These are phyloP conservation scores for Sycon ciliatum DNA, from an alignment of 37 sponge, comb jelly and placozoan species.

Conservation along the genomic window DNA sequence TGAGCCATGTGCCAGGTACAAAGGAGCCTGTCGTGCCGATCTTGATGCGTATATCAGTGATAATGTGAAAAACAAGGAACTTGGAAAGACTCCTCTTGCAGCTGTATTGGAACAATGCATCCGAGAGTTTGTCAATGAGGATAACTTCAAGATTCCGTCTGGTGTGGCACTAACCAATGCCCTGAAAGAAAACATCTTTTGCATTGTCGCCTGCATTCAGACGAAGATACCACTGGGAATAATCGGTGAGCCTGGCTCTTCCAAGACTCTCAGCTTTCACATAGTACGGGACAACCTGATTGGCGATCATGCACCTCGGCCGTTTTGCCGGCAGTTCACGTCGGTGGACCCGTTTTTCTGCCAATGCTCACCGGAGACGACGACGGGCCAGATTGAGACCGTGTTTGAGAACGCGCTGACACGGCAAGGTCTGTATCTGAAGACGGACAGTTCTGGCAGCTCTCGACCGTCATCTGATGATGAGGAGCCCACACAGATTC, in stretches of 20 bases:
- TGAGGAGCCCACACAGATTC: not conserved
- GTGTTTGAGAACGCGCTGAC: not conserved
- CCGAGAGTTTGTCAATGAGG: not conserved
- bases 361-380: not conserved
- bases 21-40: too few relatives aligned
- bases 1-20: too few relatives aligned
- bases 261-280: conserved; percentile 5
- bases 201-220: not conserved
- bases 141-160: not conserved
- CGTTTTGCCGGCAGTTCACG: not conserved
- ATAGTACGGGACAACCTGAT: not conserved
- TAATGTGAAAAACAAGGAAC: not conserved
- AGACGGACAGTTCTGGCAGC: not conserved
- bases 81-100: not conserved
- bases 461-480: not conserved
- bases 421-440: not conserved
- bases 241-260: not conserved
- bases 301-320: not conserved
- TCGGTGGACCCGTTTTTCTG: not conserved
- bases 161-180: not conserved
- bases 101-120: not conserved
- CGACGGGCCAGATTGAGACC: not conserved
- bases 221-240: not conserved
- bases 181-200: conserved; percentile 3
- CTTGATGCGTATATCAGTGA: too few relatives aligned